Conservation (phyloP, 2,113 vertebrate species). For the Brienomyrus longianalis region DNA sequence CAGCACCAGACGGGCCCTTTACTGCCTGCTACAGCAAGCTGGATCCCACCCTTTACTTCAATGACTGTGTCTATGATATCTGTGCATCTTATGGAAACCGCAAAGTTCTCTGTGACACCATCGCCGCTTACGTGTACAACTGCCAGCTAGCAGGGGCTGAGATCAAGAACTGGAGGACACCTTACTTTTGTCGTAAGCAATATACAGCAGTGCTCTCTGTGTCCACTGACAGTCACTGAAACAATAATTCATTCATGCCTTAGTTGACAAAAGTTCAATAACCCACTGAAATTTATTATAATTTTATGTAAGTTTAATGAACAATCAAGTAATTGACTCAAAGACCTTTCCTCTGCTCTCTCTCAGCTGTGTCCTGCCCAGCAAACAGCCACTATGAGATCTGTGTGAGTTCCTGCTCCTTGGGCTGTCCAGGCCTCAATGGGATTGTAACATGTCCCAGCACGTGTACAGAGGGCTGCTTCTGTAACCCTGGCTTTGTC, state of each 20-base stretch:
- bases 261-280: background rate
- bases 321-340: background rate
- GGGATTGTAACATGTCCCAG: conserved; percentile 42
- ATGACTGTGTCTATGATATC: conserved; percentile 56
- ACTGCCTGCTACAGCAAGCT: conserved; percentile 48
- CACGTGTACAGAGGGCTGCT: conserved; percentile 65
- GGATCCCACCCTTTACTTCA: conserved; percentile 50
- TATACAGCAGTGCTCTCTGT: background rate
- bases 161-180: conserved; percentile 52
- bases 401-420: conserved; percentile 56
- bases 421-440: conserved; percentile 48
- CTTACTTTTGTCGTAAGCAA: conserved; percentile 59
- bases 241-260: background rate
- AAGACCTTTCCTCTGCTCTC: background rate
- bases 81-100: conserved; percentile 50
- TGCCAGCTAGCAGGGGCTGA: conserved; percentile 48
- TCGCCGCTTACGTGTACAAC: conserved; percentile 52
- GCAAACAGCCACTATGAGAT: conserved; percentile 64
- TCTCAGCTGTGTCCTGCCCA: conserved; percentile 59
- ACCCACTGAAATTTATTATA: background rate
- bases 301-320: background rate
- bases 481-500: conserved; percentile 56
- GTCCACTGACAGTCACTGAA: background rate
- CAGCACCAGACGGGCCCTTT: conserved; percentile 49
- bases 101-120: conserved; percentile 50